Percentiles rank a stretch among this genome's conserved stretches.
Evolutionary conservation across 2,113 vertebrate species (phyloP).

Genomic region (Leptobrachium ailaonicum): DNA sequence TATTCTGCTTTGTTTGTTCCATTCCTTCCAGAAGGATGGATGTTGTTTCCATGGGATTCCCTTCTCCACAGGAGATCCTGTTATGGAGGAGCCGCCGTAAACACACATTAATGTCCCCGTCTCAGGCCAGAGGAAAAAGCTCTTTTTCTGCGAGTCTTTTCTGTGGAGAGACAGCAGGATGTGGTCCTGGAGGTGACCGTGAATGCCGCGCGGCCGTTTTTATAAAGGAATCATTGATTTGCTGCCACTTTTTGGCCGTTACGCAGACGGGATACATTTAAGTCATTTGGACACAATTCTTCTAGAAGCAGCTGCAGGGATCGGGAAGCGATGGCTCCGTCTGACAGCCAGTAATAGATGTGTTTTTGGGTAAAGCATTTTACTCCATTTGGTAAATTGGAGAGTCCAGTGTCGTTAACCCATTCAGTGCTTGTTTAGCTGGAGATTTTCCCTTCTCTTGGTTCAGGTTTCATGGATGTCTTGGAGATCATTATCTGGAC

Average conservation of each 20-base stretch:
- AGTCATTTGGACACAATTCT: conserved; percentile 44
- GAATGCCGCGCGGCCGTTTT: conserved; percentile 38
- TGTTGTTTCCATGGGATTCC: no score
- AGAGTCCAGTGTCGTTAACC: not conserved
- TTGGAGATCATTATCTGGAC: conserved; percentile 6
- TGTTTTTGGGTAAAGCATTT: not conserved
- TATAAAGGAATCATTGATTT: conserved; percentile 56
- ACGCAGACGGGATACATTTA: conserved; percentile 53
- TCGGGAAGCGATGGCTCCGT: not conserved
- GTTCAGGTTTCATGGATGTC: not conserved
- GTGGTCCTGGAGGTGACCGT: not conserved
- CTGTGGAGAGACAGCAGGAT: conserved; percentile 24
- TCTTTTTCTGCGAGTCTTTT: not conserved
- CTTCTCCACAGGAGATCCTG: no score
- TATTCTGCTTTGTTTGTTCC: no score
- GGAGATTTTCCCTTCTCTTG: no score
- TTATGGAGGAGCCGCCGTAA: no score
- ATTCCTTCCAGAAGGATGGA: no score
- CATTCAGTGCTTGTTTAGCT: not conserved
- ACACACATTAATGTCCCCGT: not conserved
- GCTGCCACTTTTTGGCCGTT: conserved; percentile 53
- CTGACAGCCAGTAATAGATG: conserved; percentile 7
- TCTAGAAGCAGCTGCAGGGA: conserved; percentile 12
- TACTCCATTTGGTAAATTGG: not conserved
- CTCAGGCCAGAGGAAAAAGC: not conserved